Evolutionary conservation across 2,888 invertebrate genomes (phyloP).

Genomic region (Thysanoteuthis rhombus): DNA sequence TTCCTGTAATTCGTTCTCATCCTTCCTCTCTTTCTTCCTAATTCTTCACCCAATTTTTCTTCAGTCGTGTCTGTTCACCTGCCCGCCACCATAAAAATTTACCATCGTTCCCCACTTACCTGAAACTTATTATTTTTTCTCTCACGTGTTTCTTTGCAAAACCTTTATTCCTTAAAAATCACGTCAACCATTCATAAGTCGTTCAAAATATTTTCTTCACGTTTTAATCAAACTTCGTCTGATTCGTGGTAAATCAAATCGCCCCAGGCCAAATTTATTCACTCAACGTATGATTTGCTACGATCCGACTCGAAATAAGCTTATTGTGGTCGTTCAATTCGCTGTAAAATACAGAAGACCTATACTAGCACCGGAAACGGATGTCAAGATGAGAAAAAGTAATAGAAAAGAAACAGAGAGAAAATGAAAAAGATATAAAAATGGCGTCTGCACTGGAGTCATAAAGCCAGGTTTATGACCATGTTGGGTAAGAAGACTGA

Average conservation of each 20-base stretch:
- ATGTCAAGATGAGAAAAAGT: not conserved
- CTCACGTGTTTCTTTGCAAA: not conserved
- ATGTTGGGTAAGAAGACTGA: not conserved
- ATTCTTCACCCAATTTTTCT: not conserved
- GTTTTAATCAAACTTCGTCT: not conserved
- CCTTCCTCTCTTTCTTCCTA: not conserved
- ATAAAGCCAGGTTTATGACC: not conserved
- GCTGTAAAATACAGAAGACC: not conserved
- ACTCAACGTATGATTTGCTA: not conserved
- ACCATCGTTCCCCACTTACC: too few relatives aligned
- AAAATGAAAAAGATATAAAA: not conserved
- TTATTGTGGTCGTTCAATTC: slow-evolving; percentile 12
- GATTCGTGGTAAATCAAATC: not conserved
- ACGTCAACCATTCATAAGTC: not conserved
- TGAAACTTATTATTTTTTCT: not conserved
- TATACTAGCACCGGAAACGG: not conserved
- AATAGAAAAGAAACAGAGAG: not conserved
- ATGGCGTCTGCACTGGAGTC: not conserved
- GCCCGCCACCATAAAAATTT: too few relatives aligned
- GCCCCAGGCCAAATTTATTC: not conserved
- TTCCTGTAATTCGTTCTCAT: too few relatives aligned
- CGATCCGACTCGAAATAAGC: not conserved
- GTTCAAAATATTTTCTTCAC: slow-evolving; percentile 12
- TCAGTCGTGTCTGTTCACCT: too few relatives aligned
- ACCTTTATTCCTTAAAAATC: not conserved